A percentile compares a stretch with the other conserved stretches of the same genome.
phyloP scores from a whole-genome alignment of 2,113 vertebrate species.

The Salvator merianae region DNA sequence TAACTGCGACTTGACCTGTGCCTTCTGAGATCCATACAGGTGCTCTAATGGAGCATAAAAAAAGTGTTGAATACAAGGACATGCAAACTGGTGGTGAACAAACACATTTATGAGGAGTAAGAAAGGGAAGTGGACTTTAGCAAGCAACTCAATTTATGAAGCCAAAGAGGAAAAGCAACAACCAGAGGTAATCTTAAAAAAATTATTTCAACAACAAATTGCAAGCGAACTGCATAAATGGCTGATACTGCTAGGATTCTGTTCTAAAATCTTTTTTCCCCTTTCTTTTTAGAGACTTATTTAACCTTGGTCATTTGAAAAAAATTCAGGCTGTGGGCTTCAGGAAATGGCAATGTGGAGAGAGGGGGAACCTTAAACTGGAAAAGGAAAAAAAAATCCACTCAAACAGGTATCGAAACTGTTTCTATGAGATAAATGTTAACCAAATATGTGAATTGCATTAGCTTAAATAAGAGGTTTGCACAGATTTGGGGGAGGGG shows the following conservation, averaged over 20 bases:
- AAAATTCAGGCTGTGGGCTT: background rate
- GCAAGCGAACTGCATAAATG: constrained; percentile 18
- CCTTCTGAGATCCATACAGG: constrained; percentile 79
- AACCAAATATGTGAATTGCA: constrained; percentile 25
- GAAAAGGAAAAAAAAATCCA: constrained; percentile 16
- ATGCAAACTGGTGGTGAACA: constrained; percentile 75
- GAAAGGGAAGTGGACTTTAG: constrained; percentile 58
- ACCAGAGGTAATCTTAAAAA: constrained; percentile 21
- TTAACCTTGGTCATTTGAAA: background rate
- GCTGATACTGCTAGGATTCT: constrained; percentile 12
- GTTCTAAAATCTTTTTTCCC: background rate
- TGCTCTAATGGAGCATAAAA: constrained; percentile 84
- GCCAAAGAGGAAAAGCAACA: constrained; percentile 51
- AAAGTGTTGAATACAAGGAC: constrained; percentile 73
- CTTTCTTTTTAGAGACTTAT: background rate
- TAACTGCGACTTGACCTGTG: constrained; percentile 84
- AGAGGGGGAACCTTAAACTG: background rate
- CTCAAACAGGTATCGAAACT: constrained; percentile 5
- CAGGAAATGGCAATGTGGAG: constrained; percentile 29
- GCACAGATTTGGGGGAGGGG: constrained; percentile 30
- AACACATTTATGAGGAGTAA: constrained; percentile 70
- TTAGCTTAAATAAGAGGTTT: constrained; percentile 36
- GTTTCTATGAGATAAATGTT: constrained; percentile 37
- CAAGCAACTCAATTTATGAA: constrained; percentile 62
- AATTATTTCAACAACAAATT: constrained; percentile 30